Base-by-base conservation (phyloP, 2,888 invertebrate genomes). In the Thereva unica region DNA sequence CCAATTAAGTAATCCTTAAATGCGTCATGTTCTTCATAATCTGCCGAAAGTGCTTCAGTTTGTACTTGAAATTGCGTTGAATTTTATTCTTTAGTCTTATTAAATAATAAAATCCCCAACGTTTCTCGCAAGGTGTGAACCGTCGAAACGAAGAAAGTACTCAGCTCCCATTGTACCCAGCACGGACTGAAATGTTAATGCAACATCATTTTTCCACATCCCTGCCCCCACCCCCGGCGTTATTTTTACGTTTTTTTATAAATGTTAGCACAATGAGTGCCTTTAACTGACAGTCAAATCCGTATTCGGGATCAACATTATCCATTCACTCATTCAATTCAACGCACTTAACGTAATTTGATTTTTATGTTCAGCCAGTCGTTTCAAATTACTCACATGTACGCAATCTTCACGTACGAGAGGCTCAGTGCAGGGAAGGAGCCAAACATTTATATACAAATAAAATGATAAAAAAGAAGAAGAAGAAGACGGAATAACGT, bases 331-430 rank as follows among this genome's bases (percentile, higher is more conserved):
- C 68, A 68, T 64, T 68, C 65, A 65, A 64, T 57, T 68, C 65
- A 53, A 61, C 66, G 68, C 68, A 68, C 68, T 68, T 68, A 66
- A 64, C 66, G 50, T 67, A 68, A 68, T 68, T 68, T 68, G 66
- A 67, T 68, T 68, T 66, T 68, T 66, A 68, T 68, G 68, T 68
- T 67, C 59, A 65, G 59, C 49, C 61, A 61, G 50, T 61, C 61
- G 50, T 61, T 37, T 47, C 57, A 47, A 42, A 59, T 59, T 47
- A 59, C 38, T 34, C 57, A 38, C 38, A 59, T 57, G 37, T 23
- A 23, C 35, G 44, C 34, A 41, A 44, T 44, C 12, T 38, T 34
- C 57, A 38, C 37, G 12, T n/a, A 45, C 12, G 23, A 42, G 23
- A 4, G 8, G 34, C 52, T 4, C 37, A 53, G 38, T 53, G 53